Conservation (phyloP, 2,797 vertebrate species). For the Champsocephalus esox region DNA sequence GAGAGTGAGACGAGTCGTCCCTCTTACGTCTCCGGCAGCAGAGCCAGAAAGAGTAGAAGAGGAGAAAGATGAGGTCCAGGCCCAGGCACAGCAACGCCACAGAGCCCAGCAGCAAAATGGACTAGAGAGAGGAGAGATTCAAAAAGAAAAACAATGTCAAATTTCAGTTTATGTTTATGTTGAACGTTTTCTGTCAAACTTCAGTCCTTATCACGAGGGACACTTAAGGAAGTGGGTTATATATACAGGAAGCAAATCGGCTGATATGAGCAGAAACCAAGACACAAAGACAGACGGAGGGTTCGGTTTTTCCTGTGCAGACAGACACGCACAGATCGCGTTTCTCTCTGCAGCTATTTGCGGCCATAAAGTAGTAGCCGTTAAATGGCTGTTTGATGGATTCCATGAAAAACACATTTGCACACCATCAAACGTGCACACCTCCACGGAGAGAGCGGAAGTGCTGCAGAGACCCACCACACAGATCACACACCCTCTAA, state of each 20-base stretch:
- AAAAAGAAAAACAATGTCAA: neutral
- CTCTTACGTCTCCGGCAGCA: constrained; percentile 95
- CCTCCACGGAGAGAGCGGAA: constrained; percentile 52
- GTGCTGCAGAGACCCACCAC: constrained; percentile 64
- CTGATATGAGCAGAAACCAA: constrained; percentile 61
- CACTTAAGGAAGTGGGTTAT: constrained; percentile 43
- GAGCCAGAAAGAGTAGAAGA: constrained; percentile 99
- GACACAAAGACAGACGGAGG: constrained; percentile 35
- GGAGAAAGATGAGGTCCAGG: constrained; percentile 96
- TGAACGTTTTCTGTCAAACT: constrained; percentile 1
- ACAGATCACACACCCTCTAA: constrained; percentile 67
- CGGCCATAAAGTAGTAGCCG: constrained; percentile 31
- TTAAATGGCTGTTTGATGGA: constrained; percentile 43
- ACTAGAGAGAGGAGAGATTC: constrained; percentile 77
- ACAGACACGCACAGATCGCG: constrained; percentile 29
- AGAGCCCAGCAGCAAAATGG: constrained; percentile 91
- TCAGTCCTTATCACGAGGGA: constrained; percentile 28
- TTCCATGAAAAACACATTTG: constrained; percentile 49
- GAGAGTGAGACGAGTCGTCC: constrained; percentile 82
- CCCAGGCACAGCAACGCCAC: constrained; percentile 92
- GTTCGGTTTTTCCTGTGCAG: constrained; percentile 33
- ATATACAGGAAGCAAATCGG: constrained; percentile 59
- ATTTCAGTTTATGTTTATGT: neutral
- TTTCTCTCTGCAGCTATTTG: constrained; percentile 7
- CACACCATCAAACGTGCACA: constrained; percentile 59